Conservation (phyloP, 2,888 invertebrate species). For the Anthrax anthrax region DNA sequence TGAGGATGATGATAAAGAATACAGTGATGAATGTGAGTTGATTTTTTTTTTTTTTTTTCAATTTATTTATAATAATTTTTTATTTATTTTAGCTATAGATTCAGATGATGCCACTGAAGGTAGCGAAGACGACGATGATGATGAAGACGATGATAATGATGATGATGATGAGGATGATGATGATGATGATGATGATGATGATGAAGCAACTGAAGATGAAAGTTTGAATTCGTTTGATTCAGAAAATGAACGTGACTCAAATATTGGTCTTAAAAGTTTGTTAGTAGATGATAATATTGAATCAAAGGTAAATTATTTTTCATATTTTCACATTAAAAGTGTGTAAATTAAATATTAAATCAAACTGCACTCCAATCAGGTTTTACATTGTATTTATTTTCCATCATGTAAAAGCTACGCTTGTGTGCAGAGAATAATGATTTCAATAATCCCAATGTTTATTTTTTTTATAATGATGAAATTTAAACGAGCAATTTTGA, state of each 20-base stretch:
- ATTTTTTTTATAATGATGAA: neutral
- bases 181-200: slow-evolving; percentile 23
- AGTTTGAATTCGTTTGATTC: slow-evolving; percentile 17
- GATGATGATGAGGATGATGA: slow-evolving; percentile 15
- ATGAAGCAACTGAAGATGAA: slow-evolving; percentile 30
- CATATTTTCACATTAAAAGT: neutral
- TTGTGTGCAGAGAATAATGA: slow-evolving; percentile 5
- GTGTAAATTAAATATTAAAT: neutral
- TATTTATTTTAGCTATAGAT: neutral
- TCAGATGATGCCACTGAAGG: neutral
- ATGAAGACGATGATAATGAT: slow-evolving; percentile 23
- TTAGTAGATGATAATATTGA: slow-evolving; percentile 38
- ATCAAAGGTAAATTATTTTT: slow-evolving; percentile 11
- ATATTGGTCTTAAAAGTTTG: slow-evolving; percentile 42
- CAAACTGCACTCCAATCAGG: slow-evolving; percentile 10
- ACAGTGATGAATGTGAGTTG: neutral
- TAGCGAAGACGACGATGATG: no score
- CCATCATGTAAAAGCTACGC: slow-evolving; percentile 9
- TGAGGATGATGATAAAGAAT: neutral
- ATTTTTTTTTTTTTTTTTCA: neutral
- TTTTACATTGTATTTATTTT: slow-evolving; percentile 1
- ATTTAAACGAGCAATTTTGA: neutral
- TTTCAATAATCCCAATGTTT: neutral
- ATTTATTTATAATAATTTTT: neutral
- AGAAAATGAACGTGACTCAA: slow-evolving; percentile 25